A percentile compares a stretch with the other conserved stretches of the same genome.
phyloP scores from a whole-genome alignment of 1,140 invertebrate genomes.

The Cyclargus thomasi region DNA sequence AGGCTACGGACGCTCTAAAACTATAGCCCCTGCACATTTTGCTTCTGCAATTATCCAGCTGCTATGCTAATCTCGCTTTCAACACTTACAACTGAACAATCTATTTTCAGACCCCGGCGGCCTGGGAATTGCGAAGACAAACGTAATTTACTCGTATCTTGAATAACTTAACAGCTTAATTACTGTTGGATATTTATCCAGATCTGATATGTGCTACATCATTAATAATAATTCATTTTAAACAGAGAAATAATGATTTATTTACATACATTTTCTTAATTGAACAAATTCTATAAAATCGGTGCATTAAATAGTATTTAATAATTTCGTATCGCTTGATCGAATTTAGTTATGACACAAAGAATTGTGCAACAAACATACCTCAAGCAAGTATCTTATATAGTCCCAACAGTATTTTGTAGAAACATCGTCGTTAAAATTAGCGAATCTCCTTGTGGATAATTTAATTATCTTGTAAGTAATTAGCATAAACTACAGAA shows the following conservation, averaged over 20 bases:
- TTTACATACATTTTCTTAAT: too few relatives aligned
- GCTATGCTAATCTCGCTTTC: not conserved
- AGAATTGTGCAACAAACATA: too few relatives aligned
- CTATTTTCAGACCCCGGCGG: not conserved
- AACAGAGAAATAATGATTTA: too few relatives aligned
- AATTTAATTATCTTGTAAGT: not conserved
- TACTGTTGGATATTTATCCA: not conserved
- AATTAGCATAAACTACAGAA: conserved; percentile 1
- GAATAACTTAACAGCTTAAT: not conserved
- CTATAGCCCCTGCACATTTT: too few relatives aligned
- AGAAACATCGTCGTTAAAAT: not conserved
- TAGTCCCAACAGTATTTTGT: not conserved
- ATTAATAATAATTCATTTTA: not conserved
- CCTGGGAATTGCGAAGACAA: not conserved
- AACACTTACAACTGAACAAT: not conserved
- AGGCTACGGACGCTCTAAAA: too few relatives aligned
- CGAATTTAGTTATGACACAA: too few relatives aligned
- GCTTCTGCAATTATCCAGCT: not conserved
- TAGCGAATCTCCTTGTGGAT: not conserved
- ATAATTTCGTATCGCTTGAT: too few relatives aligned
- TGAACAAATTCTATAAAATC: too few relatives aligned
- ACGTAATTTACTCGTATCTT: not conserved
- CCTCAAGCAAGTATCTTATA: too few relatives aligned
- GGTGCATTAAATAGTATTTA: too few relatives aligned
- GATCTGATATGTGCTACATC: not conserved